Evolutionary conservation across 1,140 invertebrate genomes (phyloP), one percentile per base, ranked within the genome.

Genomic region (Lycorma delicatula): DNA sequence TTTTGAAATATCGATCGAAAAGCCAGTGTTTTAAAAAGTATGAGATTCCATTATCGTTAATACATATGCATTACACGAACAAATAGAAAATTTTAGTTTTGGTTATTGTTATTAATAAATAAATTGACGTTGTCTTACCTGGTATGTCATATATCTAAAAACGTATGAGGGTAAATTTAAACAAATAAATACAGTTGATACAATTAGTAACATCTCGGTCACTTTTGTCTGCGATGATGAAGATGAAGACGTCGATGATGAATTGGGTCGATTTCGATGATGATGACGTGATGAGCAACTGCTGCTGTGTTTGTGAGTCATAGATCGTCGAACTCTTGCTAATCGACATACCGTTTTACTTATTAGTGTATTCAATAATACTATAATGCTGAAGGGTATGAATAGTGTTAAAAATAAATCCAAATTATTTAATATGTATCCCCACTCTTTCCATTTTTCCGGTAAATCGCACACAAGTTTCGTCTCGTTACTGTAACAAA

Each of bases 131-230:
- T n/a, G n/a, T n/a, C n/a, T 74, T 73, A 69, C 81, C 80, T 71
- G 77, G 71, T 48, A 77, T 71, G 64, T 82, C 44, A 49, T 58
- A 82, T 16, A 79, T 75, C 53, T 78, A 64, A 23, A 85, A 38
- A 80, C 75, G 68, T 83, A 86, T 25, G 82, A 82, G 0, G 89
- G 89, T 16, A 90, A 68, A 72, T 92, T 91, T 20, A 91, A 74
- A 27, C 81, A 74, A 1, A 92, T 79, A 69, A 90, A 93, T 1
- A 87, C 84, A 1, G 82, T 82, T 1, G 87, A 89, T 6, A 91
- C 86, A 20, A 90, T 73, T 0, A 93, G 75, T 11, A 92, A 75
- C 83, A 90, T 91, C 68, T 87, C 83, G 2, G 87, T 91, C 11
- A 91, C 80, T 66, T 84, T 86, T 3, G 76, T 71, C 63, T 86